Percentiles rank a stretch among this genome's conserved stretches.
Conservation (phyloP, 23 tunicate genomes). For the Styela plicata region DNA sequence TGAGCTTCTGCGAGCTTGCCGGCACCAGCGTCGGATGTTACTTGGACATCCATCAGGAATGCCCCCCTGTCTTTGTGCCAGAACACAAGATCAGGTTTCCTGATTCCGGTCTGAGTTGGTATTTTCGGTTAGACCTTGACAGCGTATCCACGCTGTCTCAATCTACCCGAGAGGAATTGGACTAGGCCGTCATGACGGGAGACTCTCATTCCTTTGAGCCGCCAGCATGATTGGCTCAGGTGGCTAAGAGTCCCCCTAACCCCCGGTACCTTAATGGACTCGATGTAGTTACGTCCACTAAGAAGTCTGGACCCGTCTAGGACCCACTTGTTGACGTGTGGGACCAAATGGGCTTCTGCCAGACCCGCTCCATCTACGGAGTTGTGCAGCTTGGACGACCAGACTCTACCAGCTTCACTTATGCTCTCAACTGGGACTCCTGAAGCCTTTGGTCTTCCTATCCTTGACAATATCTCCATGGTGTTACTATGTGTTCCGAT, state of each 20-base stretch:
- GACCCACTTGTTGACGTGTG: conserved; percentile 1
- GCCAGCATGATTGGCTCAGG: background rate
- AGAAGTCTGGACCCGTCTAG: background rate
- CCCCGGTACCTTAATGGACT: background rate
- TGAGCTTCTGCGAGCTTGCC: too few relatives aligned
- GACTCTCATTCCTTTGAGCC: background rate
- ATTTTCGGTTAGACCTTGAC: too few relatives aligned
- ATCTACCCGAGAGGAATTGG: too few relatives aligned
- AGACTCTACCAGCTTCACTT: background rate
- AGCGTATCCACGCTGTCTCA: too few relatives aligned
- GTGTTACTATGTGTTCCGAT: background rate
- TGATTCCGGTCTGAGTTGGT: too few relatives aligned
- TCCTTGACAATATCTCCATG: background rate
- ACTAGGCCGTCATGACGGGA: background rate
- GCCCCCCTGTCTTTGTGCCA: background rate
- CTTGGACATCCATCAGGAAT: background rate
- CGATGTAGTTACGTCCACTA: background rate
- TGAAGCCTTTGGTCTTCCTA: background rate
- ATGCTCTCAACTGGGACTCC: background rate
- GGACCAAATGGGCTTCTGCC: too few relatives aligned
- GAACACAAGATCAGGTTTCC: too few relatives aligned
- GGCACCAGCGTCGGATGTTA: background rate
- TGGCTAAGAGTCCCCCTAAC: background rate
- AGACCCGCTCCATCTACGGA: too few relatives aligned
- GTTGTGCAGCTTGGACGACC: too few relatives aligned